Base-by-base conservation (phyloP, 1,140 invertebrate genomes). In the Drosophila obscura region DNA sequence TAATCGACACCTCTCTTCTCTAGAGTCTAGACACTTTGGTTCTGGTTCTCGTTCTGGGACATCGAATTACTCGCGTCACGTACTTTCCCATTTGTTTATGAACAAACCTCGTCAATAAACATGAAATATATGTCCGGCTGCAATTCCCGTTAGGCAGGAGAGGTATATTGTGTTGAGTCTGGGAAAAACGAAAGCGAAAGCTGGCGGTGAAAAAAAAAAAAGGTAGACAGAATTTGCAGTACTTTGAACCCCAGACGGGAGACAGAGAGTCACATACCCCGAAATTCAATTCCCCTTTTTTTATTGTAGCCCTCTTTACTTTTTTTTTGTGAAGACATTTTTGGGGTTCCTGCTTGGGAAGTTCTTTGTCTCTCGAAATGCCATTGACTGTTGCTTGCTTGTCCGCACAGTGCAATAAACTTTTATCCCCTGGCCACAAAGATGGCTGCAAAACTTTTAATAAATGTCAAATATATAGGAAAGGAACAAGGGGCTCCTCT, bases 361-460 rank as follows among this genome's bases (percentile, higher is more conserved):
- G 50, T 68, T 69, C 64, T 68, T 69, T 68, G 64, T 69, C 31
- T 45, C 26, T 44, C 4, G 24, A 45, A 24, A 24, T n/a, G 22
- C 35, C 16, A 39, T 56, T 48, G 62, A 67, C 62, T 68, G 43
- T 11, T 46, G 62, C 61, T 28, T 56, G 63, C 61, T 43, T 56
- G 63, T 67, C 24, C n/a, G 9, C n/a, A 66, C 49, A 68, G 66
- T 68, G 35, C 51, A 68, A 49, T 69, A 44, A 69, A 57, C 39
- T 69, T 68, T 68, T 15, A 41, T 24, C n/a, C 64, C 64, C 26
- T 13, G n/a, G 64, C 56, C 44, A 9, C 16, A 19, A 13, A 13
- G 26, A 22, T 44, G 68, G 52, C 51, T 69, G 8, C 3, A 22
- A 11, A 13, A 45, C 5, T 4, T n/a, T n/a, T 22, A 3, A n/a